Conservation (phyloP, 1,140 invertebrate genomes). For the Drosophila setifemur region DNA sequence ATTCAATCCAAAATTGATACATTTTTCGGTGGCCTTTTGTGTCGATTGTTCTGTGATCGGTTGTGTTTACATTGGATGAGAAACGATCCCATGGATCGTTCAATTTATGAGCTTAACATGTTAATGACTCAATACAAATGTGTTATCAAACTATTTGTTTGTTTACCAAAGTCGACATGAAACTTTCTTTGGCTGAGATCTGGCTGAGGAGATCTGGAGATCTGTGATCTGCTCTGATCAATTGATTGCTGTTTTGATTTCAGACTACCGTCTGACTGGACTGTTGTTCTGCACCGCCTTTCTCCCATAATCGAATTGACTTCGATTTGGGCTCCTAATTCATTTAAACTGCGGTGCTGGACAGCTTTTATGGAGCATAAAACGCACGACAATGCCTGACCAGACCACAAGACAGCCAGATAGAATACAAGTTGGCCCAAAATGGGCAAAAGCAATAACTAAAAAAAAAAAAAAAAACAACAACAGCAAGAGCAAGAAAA, state of each 20-base stretch:
- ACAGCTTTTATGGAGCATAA: conserved; percentile 76
- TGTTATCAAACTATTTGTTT: conserved; percentile 48
- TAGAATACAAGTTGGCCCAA: conserved; percentile 20
- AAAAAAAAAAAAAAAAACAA: conserved; percentile 27
- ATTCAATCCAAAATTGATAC: conserved; percentile 63
- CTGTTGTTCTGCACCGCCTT: conserved; percentile 35
- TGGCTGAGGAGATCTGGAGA: too few relatives aligned
- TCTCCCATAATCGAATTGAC: conserved; percentile 51
- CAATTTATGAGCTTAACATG: conserved; percentile 61
- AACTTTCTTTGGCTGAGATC: conserved; percentile 60
- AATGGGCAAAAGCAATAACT: conserved; percentile 3
- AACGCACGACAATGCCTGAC: conserved; percentile 69
- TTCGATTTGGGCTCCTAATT: conserved; percentile 78
- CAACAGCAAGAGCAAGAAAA: neutral
- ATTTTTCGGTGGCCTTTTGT: conserved; percentile 43
- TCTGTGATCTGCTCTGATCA: too few relatives aligned
- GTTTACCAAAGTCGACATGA: conserved; percentile 29
- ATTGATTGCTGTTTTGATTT: conserved; percentile 25
- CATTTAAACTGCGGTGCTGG: conserved; percentile 64
- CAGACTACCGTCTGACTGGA: too few relatives aligned
- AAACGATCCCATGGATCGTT: conserved; percentile 25
- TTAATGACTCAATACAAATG: conserved; percentile 66
- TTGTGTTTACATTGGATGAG: conserved; percentile 24
- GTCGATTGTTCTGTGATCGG: conserved; percentile 41
- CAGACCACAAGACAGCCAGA: conserved; percentile 33